Base-by-base conservation (phyloP, 2,113 vertebrate species). In the Paratilapia polleni region DNA sequence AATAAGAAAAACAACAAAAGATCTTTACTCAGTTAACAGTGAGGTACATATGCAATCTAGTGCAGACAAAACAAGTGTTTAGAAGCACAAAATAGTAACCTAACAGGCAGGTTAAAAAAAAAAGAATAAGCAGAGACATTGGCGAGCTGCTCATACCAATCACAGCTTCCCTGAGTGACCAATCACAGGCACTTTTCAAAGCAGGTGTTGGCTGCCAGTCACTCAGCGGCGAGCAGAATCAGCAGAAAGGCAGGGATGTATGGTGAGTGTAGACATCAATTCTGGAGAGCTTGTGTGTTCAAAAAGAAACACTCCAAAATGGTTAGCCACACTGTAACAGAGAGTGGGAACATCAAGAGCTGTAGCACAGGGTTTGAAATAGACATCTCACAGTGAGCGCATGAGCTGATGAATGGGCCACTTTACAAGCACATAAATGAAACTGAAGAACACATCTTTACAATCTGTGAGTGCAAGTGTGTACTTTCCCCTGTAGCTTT, bases 281-380 rank as follows among this genome's bases (percentile, higher is more conserved):
- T 26, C 66, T 73, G 68, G 68, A 73, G 68, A 73, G 68, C 47
- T 26, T 0, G 26, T 10, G 1, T 2, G 19, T 34, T 73, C 47
- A 73, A 73, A 73, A 54, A 54, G 68, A 73, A 73, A 54, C 68
- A 0, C 68, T 73, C 19, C 68, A 73, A 14, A 73, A n/a, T n/a
- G 47, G 47, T 54, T 52, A 73, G 19, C 24, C 68, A n/a, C 68
- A 34, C 47, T 54, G 68, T 31, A 54, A 52, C n/a, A 52, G 68
- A 73, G 47, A 73, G 68, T 31, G 68, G 68, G 68, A 73, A 6
- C 68, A 73, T 73, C 68, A 54, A 73, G 68, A 54, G 68, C 68
- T 54, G 47, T 54, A 54, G 54, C 17, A 10, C 17, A 34, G 52
- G 20, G 49, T 63, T 62, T 79, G 36, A 80, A 52, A 58, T 61